Percentiles rank a stretch among this genome's conserved stretches.
Evolutionary conservation across 2,888 invertebrate genomes (phyloP).

Genomic region (Rotaria macrura): DNA sequence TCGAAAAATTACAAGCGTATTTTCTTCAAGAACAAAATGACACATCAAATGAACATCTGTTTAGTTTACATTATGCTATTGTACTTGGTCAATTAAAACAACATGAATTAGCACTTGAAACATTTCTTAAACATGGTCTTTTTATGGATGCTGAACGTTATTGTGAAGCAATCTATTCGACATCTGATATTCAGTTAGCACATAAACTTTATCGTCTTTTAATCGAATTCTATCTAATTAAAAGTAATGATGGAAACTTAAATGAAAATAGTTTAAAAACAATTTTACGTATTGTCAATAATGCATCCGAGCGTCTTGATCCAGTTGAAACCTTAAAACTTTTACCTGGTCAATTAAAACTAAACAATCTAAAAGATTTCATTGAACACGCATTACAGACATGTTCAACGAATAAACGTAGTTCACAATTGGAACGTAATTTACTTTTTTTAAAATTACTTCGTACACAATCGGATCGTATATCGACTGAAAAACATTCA

Average conservation of each 20-base stretch:
- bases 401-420: neutral
- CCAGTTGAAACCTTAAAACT: neutral
- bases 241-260: neutral
- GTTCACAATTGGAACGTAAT: neutral
- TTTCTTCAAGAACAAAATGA: neutral
- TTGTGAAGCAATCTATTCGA: neutral
- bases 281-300: conserved; percentile 17
- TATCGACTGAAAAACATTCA: neutral
- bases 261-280: neutral
- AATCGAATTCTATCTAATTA: neutral
- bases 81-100: neutral
- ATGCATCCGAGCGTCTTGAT: conserved; percentile 12
- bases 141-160: neutral
- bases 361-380: neutral
- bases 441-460: neutral
- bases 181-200: neutral
- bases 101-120: neutral
- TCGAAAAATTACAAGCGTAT: neutral
- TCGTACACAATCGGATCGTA: neutral
- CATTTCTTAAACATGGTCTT: conserved; percentile 1
- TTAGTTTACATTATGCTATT: conserved; percentile 15
- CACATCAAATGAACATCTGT: neutral
- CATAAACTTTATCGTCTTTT: neutral
- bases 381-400: neutral
- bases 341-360: neutral